Evolutionary conservation across 2,113 vertebrate genomes (phyloP), one percentile per base, ranked within the genome.

Genomic region (Maylandia zebra): DNA sequence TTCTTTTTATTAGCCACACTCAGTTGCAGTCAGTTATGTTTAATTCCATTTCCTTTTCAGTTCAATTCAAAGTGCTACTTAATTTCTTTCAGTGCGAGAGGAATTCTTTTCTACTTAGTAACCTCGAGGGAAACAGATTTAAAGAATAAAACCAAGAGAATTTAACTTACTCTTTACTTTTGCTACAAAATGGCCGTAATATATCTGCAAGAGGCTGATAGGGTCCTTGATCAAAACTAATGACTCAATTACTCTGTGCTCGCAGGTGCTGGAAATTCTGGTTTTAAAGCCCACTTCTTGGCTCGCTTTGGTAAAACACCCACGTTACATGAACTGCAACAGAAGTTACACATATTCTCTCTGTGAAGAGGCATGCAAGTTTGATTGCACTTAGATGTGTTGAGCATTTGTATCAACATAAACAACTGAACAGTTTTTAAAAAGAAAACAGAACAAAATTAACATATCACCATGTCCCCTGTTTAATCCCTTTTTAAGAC

Each of bases 181-280:
- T 24, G 19, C 61, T 57, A 76, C 27, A 89, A 83, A 80, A 85
- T 80, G 74, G 64, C n/a, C 11, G 11, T 86, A 88, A 81, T 88
- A 81, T 56, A 48, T 89, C 87, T 86, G 57, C 30, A 17, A 81
- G 79, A 1, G 19, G 84, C 71, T 80, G 84, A 90, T 45, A 14
- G 22, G 52, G 24, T 34, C 32, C 64, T 53, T 91, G 85, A 92
- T 90, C 84, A 90, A 81, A 90, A 84, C 80, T 89, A 94, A 94
- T 90, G 64, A 86, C 85, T 86, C 87, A 56, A 83, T 90, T 87
- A 88, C 45, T 50, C 24, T 7, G 10, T 52, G 64, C 38, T 59
- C 4, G 59, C 48, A 81, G 57, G 57, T 90, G 59, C 71, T 12
- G n/a, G 76, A 66, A 78, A 61, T 48, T 71, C 53, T 56, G 17